A percentile compares a stretch with the other conserved stretches of the same genome.
phyloP scores from a whole-genome alignment of 2,113 vertebrate genomes.

The Glareola pratincola region DNA sequence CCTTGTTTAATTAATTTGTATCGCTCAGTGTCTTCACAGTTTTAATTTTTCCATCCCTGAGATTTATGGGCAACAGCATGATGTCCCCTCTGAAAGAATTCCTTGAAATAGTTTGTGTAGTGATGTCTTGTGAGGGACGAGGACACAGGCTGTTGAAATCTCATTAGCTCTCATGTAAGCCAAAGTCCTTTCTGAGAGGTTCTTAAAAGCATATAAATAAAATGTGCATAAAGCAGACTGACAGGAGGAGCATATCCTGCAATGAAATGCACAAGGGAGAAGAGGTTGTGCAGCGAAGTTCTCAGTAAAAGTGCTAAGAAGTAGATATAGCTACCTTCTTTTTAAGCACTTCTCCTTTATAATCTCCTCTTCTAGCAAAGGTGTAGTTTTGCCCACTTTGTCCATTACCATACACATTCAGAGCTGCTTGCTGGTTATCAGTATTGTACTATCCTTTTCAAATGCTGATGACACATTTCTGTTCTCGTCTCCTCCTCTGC shows the following conservation, averaged over 20 bases:
- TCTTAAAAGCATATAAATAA: neutral
- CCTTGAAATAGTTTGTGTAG: neutral
- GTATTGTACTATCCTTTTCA: neutral
- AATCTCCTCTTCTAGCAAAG: neutral
- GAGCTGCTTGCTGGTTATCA: neutral
- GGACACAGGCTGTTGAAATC: neutral
- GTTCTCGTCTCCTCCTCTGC: neutral
- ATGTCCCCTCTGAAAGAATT: neutral
- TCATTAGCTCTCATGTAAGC: neutral
- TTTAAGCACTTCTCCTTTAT: neutral
- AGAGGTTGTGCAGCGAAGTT: neutral
- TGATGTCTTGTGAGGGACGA: neutral
- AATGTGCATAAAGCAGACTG: neutral
- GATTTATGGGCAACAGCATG: neutral
- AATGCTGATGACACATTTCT: neutral
- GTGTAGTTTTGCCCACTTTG: neutral
- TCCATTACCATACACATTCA: neutral
- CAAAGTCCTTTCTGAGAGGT: neutral
- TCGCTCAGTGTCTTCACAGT: neutral
- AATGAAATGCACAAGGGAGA: neutral
- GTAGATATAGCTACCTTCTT: neutral
- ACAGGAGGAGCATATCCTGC: neutral
- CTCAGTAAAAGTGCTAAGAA: neutral
- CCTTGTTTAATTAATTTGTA: neutral
- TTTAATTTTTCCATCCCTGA: constrained; percentile 13